phyloP scores from a whole-genome alignment of 1,140 invertebrate genomes.

The Liolophura sinensis region DNA sequence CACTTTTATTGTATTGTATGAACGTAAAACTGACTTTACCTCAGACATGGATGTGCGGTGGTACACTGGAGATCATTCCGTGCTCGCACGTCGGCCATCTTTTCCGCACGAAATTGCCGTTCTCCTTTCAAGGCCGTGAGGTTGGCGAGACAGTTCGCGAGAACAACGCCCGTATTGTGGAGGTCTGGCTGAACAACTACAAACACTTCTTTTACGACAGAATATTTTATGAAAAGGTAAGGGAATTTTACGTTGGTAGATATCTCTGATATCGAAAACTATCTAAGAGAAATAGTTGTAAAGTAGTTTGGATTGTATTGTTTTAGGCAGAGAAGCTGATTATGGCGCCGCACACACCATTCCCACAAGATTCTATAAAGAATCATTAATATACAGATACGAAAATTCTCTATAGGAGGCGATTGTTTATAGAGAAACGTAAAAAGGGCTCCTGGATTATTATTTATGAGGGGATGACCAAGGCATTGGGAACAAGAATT shows the following conservation, averaged over 20 bases:
- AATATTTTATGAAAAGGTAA: conserved; percentile 69
- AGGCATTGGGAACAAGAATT: too few species aligned
- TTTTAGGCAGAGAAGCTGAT: conserved; percentile 14
- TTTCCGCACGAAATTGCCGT: conserved; percentile 67
- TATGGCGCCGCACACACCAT: conserved; percentile 22
- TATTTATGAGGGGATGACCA: too few species aligned
- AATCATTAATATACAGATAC: too few species aligned
- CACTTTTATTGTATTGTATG: neutral
- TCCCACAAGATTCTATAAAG: too few species aligned
- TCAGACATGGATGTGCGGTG: conserved; percentile 93
- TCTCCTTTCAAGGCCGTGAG: conserved; percentile 30
- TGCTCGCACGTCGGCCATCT: conserved; percentile 97
- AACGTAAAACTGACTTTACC: too few species aligned
- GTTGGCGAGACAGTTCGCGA: conserved; percentile 42
- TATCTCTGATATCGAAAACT: too few species aligned
- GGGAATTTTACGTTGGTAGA: conserved; percentile 20
- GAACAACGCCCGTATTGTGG: conserved; percentile 58
- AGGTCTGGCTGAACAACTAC: conserved; percentile 87
- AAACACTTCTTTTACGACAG: conserved; percentile 61
- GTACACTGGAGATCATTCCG: conserved; percentile 88
- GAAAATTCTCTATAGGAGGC: too few species aligned
- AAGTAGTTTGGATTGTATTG: neutral
- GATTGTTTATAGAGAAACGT: too few species aligned
- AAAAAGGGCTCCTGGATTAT: too few species aligned
- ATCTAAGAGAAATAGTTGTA: too few species aligned